Evolutionary conservation across 2,888 invertebrate species (phyloP), one percentile per base, ranked within the genome.

Genomic region (Eilema caniola): DNA sequence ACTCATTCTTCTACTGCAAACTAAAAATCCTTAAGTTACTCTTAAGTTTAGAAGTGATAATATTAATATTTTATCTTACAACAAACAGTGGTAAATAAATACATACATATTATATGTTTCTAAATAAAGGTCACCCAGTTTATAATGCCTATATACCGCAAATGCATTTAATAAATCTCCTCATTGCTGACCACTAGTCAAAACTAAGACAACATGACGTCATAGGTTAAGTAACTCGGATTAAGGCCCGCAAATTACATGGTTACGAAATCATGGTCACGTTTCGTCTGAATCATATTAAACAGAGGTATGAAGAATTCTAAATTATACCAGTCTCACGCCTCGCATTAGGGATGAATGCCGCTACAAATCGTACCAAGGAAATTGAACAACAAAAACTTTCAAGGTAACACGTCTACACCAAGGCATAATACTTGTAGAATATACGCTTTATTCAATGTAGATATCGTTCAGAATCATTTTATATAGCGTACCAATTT

Each of bases 181-280:
- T 53, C 28, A 65, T 53, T 56, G 24, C 31, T 31, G 41, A 62
- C 41, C 41, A 37, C 41, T 41, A 41, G 28, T 65, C 14, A 60
- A 41, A 60, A 66, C 28, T 60, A 28, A 67, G 33, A 67, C n/a
- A n/a, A 47, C 60, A 61, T n/a, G 53, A 8, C 28, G 31, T 25
- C 14, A 31, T 31, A 56, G 56, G 64, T 86, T 84, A 80, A 78
- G 83, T 70, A 88, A 88, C 70, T 70, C 69, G 69, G 76, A 77
- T 74, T 81, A 75, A 85, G 84, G 83, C 80, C 85, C 83, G 78
- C 83, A 85, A 84, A 86, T 85, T 83, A 83, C 80, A 20, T 72
- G 60, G 72, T 86, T 86, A 86, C 77, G 83, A 87, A 86, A 72
- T 63, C 56, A 66, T 66, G 61, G 63, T 70, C 71, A 71, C 71